Evolutionary conservation across 2,113 vertebrate genomes (phyloP), one percentile per base, ranked within the genome.

Genomic region (Archilochus colubris): DNA sequence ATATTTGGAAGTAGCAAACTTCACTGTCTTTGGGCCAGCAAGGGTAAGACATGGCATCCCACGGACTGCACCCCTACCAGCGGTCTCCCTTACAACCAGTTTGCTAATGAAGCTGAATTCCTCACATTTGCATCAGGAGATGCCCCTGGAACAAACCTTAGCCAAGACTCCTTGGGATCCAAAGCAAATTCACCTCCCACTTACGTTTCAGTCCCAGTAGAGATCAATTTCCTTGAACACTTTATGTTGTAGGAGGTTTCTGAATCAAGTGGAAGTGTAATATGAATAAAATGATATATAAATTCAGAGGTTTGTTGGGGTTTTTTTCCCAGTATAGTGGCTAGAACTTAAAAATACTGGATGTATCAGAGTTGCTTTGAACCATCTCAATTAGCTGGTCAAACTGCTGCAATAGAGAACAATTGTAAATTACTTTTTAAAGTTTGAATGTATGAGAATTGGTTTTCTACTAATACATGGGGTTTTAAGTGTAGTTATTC

Each of bases 271-370:
- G 59, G 23, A 80, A 74, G 77, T 48, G 2, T 69, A 33, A 43
- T 17, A 16, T 28, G 25, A 53, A 44, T n/a, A 53, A 51, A 64
- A 38, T 7, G 1, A n/a, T 31, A 12, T 0, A 0, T 12, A 5
- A 66, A 24, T 33, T 43, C 22, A 31, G 51, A 81, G 7, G 2
- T 44, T 91, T 57, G 7, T 27, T 61, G 40, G 36, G 8, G 8
- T 66, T 33, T 31, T 3, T 15, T 69, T 12, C 70, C 19, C 46
- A 43, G 3, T 14, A 10, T 8, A 61, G 24, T 21, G 46, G 46
- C 46, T 61, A 38, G 14, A 76, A 80, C 27, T 31, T 63, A 10
- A 78, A 67, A 82, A 44, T 25, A 31, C 16, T 5, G 5, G 3
- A 9, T 11, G 54, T 63, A 14, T 64, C 44, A 20, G 9, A 77